These are phyloP conservation scores for Saguinus midas DNA, from an alignment of 2,113 vertebrate genomes.

Conservation along the genomic window DNA sequence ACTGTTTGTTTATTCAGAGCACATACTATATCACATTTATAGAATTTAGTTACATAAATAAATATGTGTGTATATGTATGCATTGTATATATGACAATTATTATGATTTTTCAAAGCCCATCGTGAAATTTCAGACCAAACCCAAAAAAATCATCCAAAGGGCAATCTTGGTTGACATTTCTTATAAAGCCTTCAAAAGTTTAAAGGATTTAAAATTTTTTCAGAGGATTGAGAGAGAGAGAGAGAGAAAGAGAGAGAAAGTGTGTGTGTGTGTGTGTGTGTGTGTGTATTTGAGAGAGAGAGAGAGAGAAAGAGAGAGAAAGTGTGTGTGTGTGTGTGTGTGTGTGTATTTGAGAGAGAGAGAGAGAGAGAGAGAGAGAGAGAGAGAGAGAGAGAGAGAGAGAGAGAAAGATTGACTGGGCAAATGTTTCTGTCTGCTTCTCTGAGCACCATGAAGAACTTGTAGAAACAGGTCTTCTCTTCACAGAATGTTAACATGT, in stretches of 20 bases:
- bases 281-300: background rate
- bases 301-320: too few relatives aligned
- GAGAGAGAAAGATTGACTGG: background rate
- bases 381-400: too few relatives aligned
- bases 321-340: background rate
- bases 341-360: background rate
- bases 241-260: too few relatives aligned
- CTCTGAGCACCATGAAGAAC: background rate
- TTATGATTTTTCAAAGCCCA: background rate
- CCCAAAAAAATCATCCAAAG: background rate
- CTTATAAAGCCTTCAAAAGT: background rate
- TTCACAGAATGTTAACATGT: slow-evolving; percentile 10
- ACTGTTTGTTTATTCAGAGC: background rate
- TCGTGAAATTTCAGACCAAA: background rate
- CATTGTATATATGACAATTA: background rate
- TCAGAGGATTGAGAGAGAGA: background rate
- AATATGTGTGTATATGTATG: background rate
- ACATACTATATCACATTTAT: background rate
- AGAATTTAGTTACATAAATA: background rate
- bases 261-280: background rate
- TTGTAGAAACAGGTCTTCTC: slow-evolving; percentile 61
- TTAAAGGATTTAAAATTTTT: background rate
- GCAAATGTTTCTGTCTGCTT: background rate
- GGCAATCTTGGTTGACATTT: background rate
- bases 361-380: too few relatives aligned